Conservation (phyloP, 1,140 invertebrate genomes). For the Drosophila melanica region DNA sequence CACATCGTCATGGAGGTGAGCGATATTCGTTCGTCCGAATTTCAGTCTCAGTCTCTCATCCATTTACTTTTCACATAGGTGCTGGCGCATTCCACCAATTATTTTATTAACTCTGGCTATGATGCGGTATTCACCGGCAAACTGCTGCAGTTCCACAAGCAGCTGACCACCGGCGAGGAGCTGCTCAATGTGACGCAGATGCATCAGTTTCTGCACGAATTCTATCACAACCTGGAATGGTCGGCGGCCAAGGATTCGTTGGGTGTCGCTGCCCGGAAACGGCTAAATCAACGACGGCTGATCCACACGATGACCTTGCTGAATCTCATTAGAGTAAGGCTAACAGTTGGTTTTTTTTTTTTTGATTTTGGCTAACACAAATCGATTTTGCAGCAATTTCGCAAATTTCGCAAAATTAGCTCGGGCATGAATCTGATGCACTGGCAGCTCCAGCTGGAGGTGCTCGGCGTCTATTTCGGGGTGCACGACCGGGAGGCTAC, state of each 20-base stretch:
- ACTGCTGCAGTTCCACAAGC: neutral
- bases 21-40: neutral
- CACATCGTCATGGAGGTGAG: slow-evolving; percentile 13
- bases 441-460: slow-evolving; percentile 37
- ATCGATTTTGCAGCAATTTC: slow-evolving; percentile 25
- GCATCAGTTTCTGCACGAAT: slow-evolving; percentile 16
- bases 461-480: slow-evolving; percentile 7
- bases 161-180: neutral
- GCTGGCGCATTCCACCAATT: neutral
- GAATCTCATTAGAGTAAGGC: too few relatives aligned
- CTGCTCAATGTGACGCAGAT: neutral
- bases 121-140: slow-evolving; percentile 1
- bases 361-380: too few relatives aligned
- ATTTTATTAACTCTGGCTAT: slow-evolving; percentile 16
- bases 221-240: slow-evolving; percentile 7
- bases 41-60: too few relatives aligned
- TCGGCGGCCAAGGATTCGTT: too few relatives aligned
- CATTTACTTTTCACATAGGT: neutral
- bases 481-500: neutral
- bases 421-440: slow-evolving; percentile 10
- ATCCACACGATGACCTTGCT: slow-evolving; percentile 32
- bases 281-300: slow-evolving; percentile 17
- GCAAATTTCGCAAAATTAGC: neutral
- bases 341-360: too few relatives aligned
- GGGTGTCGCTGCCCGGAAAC: too few relatives aligned